Evolutionary conservation across 2,797 vertebrate species (phyloP).

Genomic region (Pangasius mekongensis): DNA sequence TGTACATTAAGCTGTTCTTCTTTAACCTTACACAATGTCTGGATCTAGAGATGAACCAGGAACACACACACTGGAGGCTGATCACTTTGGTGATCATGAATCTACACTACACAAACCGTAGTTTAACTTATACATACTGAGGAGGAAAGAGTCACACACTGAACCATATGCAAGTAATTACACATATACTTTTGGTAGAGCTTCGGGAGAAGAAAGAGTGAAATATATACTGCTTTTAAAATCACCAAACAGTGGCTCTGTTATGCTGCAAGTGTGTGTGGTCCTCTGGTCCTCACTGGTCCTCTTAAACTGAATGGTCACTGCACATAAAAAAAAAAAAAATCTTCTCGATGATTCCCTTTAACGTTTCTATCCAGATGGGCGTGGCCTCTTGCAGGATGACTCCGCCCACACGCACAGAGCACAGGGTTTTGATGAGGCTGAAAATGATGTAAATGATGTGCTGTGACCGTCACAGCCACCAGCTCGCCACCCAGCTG

Average conservation of each 20-base stretch:
- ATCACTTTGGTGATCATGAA: neutral
- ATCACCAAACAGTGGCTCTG: too few relatives aligned
- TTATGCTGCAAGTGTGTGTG: too few relatives aligned
- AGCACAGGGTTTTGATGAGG: neutral
- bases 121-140: neutral
- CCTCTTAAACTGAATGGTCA: neutral
- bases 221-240: too few relatives aligned
- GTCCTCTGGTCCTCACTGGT: neutral
- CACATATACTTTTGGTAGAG: too few relatives aligned
- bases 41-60: neutral
- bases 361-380: too few relatives aligned
- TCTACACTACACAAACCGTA: neutral
- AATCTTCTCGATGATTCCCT: neutral
- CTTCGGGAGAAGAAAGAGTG: too few relatives aligned
- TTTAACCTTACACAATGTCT: neutral
- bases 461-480: neutral
- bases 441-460: neutral
- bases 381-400: neutral
- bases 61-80: neutral
- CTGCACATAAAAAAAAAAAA: neutral
- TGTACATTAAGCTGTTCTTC: neutral
- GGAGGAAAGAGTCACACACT: neutral
- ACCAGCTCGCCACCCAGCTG: neutral
- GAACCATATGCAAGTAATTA: too few relatives aligned
- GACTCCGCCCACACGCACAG: neutral